phyloP scores from a whole-genome alignment of 2,888 invertebrate species.

The Hypsopygia costalis region DNA sequence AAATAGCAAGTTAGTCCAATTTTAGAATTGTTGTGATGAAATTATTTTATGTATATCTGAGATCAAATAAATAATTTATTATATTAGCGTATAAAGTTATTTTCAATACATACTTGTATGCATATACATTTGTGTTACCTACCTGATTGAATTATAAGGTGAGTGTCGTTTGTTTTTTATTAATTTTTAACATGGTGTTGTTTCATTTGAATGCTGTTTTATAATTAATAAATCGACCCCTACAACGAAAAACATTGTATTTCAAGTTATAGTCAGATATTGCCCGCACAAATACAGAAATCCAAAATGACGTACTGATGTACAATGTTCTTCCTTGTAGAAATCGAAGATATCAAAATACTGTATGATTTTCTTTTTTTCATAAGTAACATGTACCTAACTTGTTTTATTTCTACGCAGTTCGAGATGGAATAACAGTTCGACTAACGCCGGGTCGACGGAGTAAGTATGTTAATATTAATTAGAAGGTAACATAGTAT shows the following conservation, averaged over 20 bases:
- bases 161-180: slow-evolving; percentile 38
- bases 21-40: slow-evolving; percentile 30
- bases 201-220: slow-evolving; percentile 44
- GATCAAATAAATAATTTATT: slow-evolving; percentile 33
- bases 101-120: too few relatives aligned
- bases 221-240: slow-evolving; percentile 5
- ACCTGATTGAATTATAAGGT: slow-evolving; percentile 26
- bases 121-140: too few relatives aligned
- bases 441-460: slow-evolving; percentile 74
- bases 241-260: slow-evolving; percentile 7
- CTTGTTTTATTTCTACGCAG: slow-evolving; percentile 39
- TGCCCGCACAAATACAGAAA: too few relatives aligned
- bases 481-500: slow-evolving; percentile 17
- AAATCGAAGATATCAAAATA: too few relatives aligned
- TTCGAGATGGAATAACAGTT: slow-evolving; percentile 75
- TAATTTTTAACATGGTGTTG: slow-evolving; percentile 45
- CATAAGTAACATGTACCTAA: too few relatives aligned
- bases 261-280: slow-evolving; percentile 1
- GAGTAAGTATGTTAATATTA: slow-evolving; percentile 63
- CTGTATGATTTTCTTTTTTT: too few relatives aligned
- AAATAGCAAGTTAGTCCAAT: slow-evolving; percentile 7
- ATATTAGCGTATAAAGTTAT: slow-evolving; percentile 3
- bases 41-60: slow-evolving; percentile 28
- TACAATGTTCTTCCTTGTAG: too few relatives aligned
- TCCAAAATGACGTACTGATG: too few relatives aligned